Evolutionary conservation across 2,888 invertebrate genomes (phyloP), one percentile per base, ranked within the genome.

Genomic region (Xanthia icteritia): DNA sequence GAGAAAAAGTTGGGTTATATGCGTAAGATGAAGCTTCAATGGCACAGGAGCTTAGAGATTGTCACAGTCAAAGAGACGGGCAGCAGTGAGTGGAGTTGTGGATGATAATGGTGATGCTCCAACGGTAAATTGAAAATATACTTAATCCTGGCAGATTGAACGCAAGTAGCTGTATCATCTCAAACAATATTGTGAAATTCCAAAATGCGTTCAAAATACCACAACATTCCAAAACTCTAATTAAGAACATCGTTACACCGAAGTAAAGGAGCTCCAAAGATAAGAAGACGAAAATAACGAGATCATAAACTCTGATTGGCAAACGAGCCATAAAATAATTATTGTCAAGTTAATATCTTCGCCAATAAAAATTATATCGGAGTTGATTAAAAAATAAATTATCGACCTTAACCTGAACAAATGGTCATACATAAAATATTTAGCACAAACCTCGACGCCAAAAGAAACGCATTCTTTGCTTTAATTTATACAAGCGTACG

Each of bases 271-370:
- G 11, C 17, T 20, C 11, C 13, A 72, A 60, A 72, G 76, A 84
- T 84, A 83, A 72, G 66, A 17, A 68, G 63, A 70, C 69, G 36
- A 58, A 81, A 75, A 77, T 75, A 83, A 77, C 76, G 63, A 81
- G 60, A 77, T 65, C 69, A 63, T 70, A 64, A 76, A 79, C 54
- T 66, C 39, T 63, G 66, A 82, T 79, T 85, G 66, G 73, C 42
- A 54, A 61, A 75, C 65, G 63, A 67, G 51, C 31, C 17, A 74
- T 85, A 76, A 85, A 82, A 79, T 77, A 68, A 79, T 82, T 9
- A 84, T 61, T 73, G 82, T 79, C 76, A 79, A 67, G 23, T 77
- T 75, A 67, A 72, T 82, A 58, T 66, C 42, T 63, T 60, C 63
- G 27, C 54, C 63, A 77, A 66, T 71, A 71, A 82, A 82, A 82